These are phyloP conservation scores for Eremobia ochroleuca DNA, from an alignment of 2,888 invertebrate genomes.

Conservation along the genomic window DNA sequence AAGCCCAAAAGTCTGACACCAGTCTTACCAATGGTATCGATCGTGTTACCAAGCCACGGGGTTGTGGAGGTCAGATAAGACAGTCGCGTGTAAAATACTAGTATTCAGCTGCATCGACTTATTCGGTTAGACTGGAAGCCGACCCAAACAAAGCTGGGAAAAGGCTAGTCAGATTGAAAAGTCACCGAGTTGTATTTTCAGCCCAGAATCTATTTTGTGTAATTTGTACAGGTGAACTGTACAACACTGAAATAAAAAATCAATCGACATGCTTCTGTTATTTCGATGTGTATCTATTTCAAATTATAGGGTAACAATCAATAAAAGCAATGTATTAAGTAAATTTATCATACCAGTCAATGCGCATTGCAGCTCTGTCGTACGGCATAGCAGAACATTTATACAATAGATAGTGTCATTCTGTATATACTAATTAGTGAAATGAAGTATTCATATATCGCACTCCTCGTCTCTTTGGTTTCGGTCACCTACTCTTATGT, in stretches of 20 bases:
- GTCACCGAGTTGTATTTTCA: conserved; percentile 1
- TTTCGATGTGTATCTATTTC: conserved; percentile 19
- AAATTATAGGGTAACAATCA: conserved; percentile 34
- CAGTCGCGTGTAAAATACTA: no score
- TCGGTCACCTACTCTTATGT: background rate
- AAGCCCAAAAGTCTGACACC: background rate
- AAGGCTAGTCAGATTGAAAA: background rate
- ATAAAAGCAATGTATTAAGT: conserved; percentile 21
- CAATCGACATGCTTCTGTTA: background rate
- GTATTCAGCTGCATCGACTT: background rate
- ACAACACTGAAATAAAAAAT: conserved; percentile 10
- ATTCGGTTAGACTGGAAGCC: background rate
- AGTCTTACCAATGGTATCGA: background rate
- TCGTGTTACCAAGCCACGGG: background rate
- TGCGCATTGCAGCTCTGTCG: conserved; percentile 53
- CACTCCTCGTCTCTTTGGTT: background rate
- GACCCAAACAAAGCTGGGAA: background rate
- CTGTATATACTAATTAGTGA: background rate
- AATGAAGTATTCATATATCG: background rate
- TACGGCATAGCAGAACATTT: background rate
- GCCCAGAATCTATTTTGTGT: background rate
- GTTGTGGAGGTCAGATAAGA: background rate
- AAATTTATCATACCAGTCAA: conserved; percentile 26
- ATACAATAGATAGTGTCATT: background rate
- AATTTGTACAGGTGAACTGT: background rate